Conservation (phyloP, 2,888 invertebrate species). For the Mechanitis mazaeus region DNA sequence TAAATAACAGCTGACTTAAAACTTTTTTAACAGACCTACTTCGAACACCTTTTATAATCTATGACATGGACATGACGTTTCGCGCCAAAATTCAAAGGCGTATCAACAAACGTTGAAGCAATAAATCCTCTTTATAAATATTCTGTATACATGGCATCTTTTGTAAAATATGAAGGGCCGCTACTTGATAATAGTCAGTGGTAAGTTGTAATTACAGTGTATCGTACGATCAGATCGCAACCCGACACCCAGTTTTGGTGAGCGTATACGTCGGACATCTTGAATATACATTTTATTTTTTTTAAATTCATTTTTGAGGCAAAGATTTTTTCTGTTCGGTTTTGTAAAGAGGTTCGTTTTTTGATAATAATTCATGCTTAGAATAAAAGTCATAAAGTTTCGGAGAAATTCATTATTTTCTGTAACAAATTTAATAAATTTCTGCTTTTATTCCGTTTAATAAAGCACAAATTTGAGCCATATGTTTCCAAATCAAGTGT, state of each 20-base stretch:
- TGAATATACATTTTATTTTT: constrained; percentile 2
- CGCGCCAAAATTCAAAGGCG: constrained; percentile 16
- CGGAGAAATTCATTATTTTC: no score
- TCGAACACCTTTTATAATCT: constrained; percentile 13
- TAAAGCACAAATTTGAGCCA: no score
- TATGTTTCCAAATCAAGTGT: no score
- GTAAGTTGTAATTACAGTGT: constrained; percentile 65
- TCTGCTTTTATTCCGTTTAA: no score
- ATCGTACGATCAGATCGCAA: constrained; percentile 46
- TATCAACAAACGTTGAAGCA: constrained; percentile 39
- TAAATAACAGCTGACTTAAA: constrained; percentile 16
- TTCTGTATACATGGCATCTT: constrained; percentile 41
- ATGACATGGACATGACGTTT: constrained; percentile 21
- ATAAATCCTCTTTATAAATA: constrained; percentile 75
- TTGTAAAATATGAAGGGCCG: constrained; percentile 72
- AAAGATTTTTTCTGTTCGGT: neutral
- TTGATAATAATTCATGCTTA: no score
- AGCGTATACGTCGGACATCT: constrained; percentile 11
- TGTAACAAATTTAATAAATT: no score
- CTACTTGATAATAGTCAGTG: constrained; percentile 74
- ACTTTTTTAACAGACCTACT: constrained; percentile 48
- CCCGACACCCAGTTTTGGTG: constrained; percentile 25
- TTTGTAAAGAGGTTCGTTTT: neutral
- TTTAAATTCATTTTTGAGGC: neutral
- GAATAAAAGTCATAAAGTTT: no score